A percentile compares a stretch with the other conserved stretches of the same genome.
phyloP scores from a whole-genome alignment of 2,113 vertebrate species.

The Microcebus tavaratra region DNA sequence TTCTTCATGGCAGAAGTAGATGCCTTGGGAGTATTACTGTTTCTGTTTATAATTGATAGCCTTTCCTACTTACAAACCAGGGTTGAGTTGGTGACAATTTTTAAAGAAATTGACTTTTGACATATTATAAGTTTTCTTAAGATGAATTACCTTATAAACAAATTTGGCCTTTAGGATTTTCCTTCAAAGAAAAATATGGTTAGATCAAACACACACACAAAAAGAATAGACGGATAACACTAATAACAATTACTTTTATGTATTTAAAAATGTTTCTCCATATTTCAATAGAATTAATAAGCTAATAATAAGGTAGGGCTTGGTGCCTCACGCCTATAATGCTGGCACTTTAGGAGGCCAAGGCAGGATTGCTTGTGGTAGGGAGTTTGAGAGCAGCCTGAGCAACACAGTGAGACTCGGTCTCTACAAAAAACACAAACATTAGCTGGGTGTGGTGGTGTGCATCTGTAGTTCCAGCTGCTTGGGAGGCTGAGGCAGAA shows the following conservation, averaged over 20 bases:
- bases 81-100: background rate
- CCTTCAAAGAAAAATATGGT: background rate
- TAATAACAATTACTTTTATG: background rate
- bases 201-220: background rate
- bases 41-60: background rate
- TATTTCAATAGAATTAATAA: constrained; percentile 33
- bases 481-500: too few species aligned
- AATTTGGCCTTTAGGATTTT: background rate
- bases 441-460: too few species aligned
- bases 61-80: constrained; percentile 37
- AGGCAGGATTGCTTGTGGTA: too few species aligned
- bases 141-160: background rate
- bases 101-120: constrained; percentile 45
- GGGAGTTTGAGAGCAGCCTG: too few species aligned
- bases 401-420: too few species aligned
- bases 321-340: too few species aligned
- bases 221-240: background rate
- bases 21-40: background rate
- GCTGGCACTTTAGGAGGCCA: too few species aligned
- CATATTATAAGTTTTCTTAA: constrained; percentile 5
- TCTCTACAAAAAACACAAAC: too few species aligned
- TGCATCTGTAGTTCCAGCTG: too few species aligned
- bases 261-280: background rate
- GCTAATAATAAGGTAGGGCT: too few species aligned
- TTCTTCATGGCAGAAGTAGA: background rate